A percentile compares a stretch with the other conserved stretches of the same genome.
Conservation (phyloP, 2,113 vertebrate species). For the Onychostoma macrolepis region DNA sequence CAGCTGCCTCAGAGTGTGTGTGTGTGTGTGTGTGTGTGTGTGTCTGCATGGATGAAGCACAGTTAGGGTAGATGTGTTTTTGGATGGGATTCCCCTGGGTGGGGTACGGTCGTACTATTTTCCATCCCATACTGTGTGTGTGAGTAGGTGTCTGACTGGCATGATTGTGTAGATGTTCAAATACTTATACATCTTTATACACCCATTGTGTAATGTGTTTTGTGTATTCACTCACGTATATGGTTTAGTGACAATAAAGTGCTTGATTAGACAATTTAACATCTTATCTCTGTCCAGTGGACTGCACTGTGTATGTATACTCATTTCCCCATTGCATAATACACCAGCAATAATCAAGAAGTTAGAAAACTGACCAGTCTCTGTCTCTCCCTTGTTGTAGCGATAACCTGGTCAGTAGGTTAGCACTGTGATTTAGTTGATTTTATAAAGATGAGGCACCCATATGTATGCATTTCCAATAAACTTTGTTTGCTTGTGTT, state of each 20-base stretch:
- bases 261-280: conserved; percentile 9
- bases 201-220: not conserved
- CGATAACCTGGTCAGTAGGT: conserved; percentile 39
- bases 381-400: not conserved
- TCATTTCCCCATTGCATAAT: conserved; percentile 49
- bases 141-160: not conserved
- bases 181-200: not conserved
- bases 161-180: conserved; percentile 3
- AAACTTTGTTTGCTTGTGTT: not conserved
- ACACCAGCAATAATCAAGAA: not conserved
- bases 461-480: not conserved
- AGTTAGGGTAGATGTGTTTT: conserved; percentile 19
- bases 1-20: conserved; percentile 10
- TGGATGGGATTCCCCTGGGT: conserved; percentile 30
- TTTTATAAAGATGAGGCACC: not conserved
- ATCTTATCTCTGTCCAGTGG: conserved; percentile 17
- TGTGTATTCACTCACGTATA: not conserved
- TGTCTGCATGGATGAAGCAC: not conserved
- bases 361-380: conserved; percentile 8
- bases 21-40: not conserved
- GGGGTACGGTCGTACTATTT: conserved; percentile 20
- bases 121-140: conserved; percentile 3
- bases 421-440: conserved; percentile 3
- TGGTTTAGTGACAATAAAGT: not conserved
- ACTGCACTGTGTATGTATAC: conserved; percentile 38